phyloP scores from a whole-genome alignment of 1,140 invertebrate genomes.

The Orussus abietinus region DNA sequence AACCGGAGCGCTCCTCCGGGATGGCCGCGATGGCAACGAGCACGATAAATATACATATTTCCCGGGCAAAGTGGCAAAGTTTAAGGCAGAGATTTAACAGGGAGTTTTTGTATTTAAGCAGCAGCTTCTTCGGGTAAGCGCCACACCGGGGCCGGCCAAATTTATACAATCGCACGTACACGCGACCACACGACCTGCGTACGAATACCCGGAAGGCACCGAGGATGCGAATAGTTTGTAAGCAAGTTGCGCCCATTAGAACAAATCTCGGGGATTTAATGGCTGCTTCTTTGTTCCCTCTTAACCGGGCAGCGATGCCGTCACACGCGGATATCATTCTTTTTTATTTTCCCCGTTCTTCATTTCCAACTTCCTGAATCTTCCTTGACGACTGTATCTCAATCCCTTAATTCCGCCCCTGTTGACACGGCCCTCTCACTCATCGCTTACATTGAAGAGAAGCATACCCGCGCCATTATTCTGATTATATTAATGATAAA shows the following conservation, averaged over 20 bases:
- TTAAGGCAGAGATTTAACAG: conserved; percentile 31
- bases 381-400: too few relatives aligned
- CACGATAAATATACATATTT: conserved; percentile 42
- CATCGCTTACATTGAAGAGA: too few relatives aligned
- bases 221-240: conserved; percentile 49
- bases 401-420: too few relatives aligned
- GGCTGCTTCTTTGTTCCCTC: conserved; percentile 29
- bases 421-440: too few relatives aligned
- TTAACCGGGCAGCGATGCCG: neutral
- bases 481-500: too few relatives aligned
- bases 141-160: conserved; percentile 25
- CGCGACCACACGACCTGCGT: conserved; percentile 25
- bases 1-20: too few relatives aligned
- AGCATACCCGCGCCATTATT: too few relatives aligned
- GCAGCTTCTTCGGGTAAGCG: conserved; percentile 12
- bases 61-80: conserved; percentile 30
- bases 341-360: too few relatives aligned
- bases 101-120: conserved; percentile 37
- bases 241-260: conserved; percentile 52
- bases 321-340: too few relatives aligned
- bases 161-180: conserved; percentile 45
- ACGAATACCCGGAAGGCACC: conserved; percentile 20
- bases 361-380: too few relatives aligned
- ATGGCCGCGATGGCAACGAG: conserved; percentile 18
- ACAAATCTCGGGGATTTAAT: conserved; percentile 52